Conservation (phyloP, 2,113 vertebrate species). For the Martes martes region DNA sequence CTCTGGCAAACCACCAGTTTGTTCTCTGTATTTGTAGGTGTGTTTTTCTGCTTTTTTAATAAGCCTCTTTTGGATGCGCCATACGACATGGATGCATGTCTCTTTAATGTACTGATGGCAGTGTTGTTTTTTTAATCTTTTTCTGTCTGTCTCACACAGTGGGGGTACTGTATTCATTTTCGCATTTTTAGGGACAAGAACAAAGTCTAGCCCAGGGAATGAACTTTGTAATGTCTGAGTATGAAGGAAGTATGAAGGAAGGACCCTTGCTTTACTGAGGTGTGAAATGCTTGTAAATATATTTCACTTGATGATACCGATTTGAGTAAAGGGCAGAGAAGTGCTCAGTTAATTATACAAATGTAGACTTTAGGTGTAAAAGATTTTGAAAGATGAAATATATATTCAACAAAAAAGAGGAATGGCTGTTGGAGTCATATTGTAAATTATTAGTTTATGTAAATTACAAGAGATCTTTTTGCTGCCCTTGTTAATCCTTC, state of each 20-base stretch:
- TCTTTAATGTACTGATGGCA: neutral
- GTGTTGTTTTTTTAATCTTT: neutral
- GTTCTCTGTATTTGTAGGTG: neutral
- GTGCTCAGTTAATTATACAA: neutral
- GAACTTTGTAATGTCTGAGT: neutral
- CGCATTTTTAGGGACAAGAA: neutral
- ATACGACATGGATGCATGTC: neutral
- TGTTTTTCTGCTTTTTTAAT: neutral
- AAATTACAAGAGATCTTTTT: neutral
- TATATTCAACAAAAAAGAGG: neutral
- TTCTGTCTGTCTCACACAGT: neutral
- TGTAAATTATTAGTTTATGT: neutral
- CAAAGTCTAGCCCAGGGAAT: neutral
- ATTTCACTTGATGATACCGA: neutral
- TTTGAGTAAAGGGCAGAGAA: neutral
- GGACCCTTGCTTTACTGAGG: neutral
- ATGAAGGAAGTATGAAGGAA: neutral
- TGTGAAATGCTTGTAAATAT: neutral
- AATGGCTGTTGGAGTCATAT: neutral
- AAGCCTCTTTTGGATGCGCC: neutral
- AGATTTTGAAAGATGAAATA: constrained; percentile 18
- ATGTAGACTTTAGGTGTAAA: neutral
- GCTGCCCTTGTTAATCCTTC: neutral
- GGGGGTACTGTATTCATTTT: neutral
- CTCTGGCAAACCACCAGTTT: neutral